Evolutionary conservation across 2,888 invertebrate species (phyloP).

Genomic region (Coelinius sp.): DNA sequence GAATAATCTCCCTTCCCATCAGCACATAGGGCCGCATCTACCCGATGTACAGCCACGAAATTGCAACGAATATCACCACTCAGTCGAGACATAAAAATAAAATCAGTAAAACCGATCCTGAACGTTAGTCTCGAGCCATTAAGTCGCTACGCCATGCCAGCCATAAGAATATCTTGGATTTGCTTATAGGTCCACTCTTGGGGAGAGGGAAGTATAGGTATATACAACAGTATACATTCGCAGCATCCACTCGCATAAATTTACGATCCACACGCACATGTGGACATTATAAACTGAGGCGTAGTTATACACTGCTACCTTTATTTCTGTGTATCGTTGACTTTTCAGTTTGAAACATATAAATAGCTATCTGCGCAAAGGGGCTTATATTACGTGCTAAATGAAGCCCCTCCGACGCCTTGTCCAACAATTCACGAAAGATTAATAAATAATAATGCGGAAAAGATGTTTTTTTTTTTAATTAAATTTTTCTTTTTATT

Average conservation of each 20-base stretch:
- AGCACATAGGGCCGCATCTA: not conserved
- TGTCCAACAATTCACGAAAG: not conserved
- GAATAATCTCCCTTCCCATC: not conserved
- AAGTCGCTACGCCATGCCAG: conserved; percentile 60
- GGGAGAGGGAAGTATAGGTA: conserved; percentile 9
- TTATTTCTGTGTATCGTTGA: conserved; percentile 21
- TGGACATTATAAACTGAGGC: conserved; percentile 34
- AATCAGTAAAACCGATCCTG: conserved; percentile 50
- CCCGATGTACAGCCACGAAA: not conserved
- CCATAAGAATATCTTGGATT: conserved; percentile 50
- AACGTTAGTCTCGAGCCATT: conserved; percentile 62
- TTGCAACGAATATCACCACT: not conserved
- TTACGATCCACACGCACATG: conserved; percentile 42
- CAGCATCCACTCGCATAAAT: conserved; percentile 43
- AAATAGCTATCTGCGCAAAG: conserved; percentile 54
- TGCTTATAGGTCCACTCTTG: conserved; percentile 38
- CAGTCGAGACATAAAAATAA: not conserved
- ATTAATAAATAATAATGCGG: not conserved
- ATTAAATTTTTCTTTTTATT: too few species aligned
- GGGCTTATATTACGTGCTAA: conserved; percentile 56
- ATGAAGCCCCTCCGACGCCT: conserved; percentile 50
- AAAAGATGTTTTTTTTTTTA: too few species aligned
- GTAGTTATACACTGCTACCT: conserved; percentile 20
- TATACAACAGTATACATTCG: conserved; percentile 37
- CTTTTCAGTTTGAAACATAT: conserved; percentile 46